These are phyloP conservation scores for Lacerta agilis DNA, from an alignment of 2,797 vertebrate genomes.

Conservation along the genomic window DNA sequence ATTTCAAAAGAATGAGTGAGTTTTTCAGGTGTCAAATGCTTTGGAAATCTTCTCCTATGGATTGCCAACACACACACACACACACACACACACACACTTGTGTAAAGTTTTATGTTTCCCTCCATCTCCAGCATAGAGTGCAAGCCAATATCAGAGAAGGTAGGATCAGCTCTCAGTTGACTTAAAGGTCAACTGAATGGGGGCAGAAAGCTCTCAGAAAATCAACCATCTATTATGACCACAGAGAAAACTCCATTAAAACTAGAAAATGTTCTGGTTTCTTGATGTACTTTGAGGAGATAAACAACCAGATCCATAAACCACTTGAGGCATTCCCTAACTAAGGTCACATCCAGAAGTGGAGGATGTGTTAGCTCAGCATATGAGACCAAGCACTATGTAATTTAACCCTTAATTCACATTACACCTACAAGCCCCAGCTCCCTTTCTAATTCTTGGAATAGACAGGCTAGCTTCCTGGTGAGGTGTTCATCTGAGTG, in stretches of 20 bases:
- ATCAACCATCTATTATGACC: fast-evolving
- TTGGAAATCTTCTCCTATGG: neutral
- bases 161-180: constrained; percentile 26
- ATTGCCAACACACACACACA: constrained; percentile 7
- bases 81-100: too few relatives aligned
- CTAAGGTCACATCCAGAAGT: neutral
- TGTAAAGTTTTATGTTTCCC: constrained; percentile 12
- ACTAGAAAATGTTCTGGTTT: constrained; percentile 9
- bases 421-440: too few relatives aligned
- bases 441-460: too few relatives aligned
- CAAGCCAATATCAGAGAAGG: neutral
- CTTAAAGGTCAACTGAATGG: constrained; percentile 16
- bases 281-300: neutral
- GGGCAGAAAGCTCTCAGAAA: neutral
- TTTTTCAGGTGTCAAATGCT: constrained; percentile 36
- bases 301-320: neutral
- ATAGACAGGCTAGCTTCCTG: too few relatives aligned
- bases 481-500: too few relatives aligned
- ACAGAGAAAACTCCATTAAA: constrained; percentile 26
- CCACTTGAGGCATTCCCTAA: neutral
- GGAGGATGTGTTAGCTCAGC: too few relatives aligned
- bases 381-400: too few relatives aligned
- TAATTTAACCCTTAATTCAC: too few relatives aligned
- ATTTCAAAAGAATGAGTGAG: constrained; percentile 29
- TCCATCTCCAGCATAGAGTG: constrained; percentile 18